Conservation (phyloP, 1,140 invertebrate species). For the Ceratina calcarata region DNA sequence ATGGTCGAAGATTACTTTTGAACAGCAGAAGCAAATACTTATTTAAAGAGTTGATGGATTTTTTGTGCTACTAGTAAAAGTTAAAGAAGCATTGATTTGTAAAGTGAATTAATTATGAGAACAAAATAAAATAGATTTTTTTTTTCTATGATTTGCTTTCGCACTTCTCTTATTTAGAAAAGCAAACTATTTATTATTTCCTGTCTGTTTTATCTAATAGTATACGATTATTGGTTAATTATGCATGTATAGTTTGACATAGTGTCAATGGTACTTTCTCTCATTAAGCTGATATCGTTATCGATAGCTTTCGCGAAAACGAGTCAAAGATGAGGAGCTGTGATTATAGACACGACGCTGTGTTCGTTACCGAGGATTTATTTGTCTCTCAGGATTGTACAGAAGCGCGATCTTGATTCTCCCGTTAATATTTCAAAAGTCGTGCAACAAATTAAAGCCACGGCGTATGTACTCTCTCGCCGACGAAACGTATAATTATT, state of each 20-base stretch:
- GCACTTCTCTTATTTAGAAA: too few relatives aligned
- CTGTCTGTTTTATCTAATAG: too few relatives aligned
- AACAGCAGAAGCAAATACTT: too few relatives aligned
- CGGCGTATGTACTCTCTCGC: background rate
- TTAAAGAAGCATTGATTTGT: too few relatives aligned
- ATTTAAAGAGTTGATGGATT: background rate
- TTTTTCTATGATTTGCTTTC: too few relatives aligned
- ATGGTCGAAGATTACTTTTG: background rate
- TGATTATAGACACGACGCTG: conserved; percentile 56
- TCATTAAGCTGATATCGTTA: conserved; percentile 58
- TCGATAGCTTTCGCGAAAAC: conserved; percentile 23
- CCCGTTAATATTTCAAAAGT: conserved; percentile 36
- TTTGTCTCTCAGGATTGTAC: conserved; percentile 34
- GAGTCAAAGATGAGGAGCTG: conserved; percentile 30
- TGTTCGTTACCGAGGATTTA: conserved; percentile 54
- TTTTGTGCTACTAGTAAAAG: too few relatives aligned
- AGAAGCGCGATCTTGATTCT: conserved; percentile 46
- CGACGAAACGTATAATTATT: background rate
- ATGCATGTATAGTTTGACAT: background rate
- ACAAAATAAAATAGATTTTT: too few relatives aligned
- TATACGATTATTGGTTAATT: too few relatives aligned
- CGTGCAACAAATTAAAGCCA: background rate
- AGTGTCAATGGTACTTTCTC: conserved; percentile 55
- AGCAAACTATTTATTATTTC: too few relatives aligned
- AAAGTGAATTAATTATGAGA: too few relatives aligned